These are phyloP conservation scores for Cyclopterus lumpus DNA, from an alignment of 2,797 vertebrate genomes.

Conservation along the genomic window DNA sequence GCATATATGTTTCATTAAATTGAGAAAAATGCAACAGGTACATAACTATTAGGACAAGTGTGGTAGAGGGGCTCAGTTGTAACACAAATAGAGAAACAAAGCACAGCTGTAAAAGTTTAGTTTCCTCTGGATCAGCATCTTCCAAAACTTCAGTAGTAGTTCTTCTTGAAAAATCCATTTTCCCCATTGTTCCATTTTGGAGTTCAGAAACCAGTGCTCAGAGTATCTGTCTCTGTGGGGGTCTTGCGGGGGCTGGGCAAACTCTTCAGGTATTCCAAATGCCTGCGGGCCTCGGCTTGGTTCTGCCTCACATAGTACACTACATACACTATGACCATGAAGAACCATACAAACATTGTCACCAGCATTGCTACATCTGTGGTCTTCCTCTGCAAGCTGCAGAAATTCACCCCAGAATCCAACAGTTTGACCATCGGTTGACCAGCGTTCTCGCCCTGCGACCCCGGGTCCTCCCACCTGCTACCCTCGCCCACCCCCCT, in stretches of 20 bases:
- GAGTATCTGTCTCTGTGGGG: slow-evolving; percentile 77
- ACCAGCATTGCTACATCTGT: slow-evolving; percentile 84
- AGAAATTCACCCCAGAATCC: slow-evolving; percentile 85
- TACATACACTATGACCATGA: slow-evolving; percentile 83
- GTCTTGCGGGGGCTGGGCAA: slow-evolving; percentile 78
- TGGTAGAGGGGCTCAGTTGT: background rate
- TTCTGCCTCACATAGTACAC: slow-evolving; percentile 86
- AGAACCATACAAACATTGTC: slow-evolving; percentile 87
- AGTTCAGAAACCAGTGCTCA: slow-evolving; percentile 84
- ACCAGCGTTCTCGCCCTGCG: slow-evolving; percentile 77
- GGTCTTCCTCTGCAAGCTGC: slow-evolving; percentile 84
- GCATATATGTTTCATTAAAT: slow-evolving; percentile 11
- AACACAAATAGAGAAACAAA: slow-evolving; percentile 41
- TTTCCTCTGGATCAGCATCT: slow-evolving; percentile 20
- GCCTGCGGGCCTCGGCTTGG: slow-evolving; percentile 80
- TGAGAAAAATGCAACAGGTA: slow-evolving; percentile 1
- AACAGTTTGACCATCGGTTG: slow-evolving; percentile 81
- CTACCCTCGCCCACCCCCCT: slow-evolving; percentile 77
- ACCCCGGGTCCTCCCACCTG: slow-evolving; percentile 81
- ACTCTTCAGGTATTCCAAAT: slow-evolving; percentile 85
- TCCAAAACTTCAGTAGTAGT: background rate
- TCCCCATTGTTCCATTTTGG: slow-evolving; percentile 17
- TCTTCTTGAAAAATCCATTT: slow-evolving; percentile 18
- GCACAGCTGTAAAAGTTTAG: slow-evolving; percentile 19
- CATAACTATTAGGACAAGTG: slow-evolving; percentile 15